Percentiles rank a stretch among this genome's conserved stretches.
These are phyloP conservation scores for Scaptomyza tumidula DNA, from an alignment of 2,888 invertebrate genomes.

Conservation along the genomic window DNA sequence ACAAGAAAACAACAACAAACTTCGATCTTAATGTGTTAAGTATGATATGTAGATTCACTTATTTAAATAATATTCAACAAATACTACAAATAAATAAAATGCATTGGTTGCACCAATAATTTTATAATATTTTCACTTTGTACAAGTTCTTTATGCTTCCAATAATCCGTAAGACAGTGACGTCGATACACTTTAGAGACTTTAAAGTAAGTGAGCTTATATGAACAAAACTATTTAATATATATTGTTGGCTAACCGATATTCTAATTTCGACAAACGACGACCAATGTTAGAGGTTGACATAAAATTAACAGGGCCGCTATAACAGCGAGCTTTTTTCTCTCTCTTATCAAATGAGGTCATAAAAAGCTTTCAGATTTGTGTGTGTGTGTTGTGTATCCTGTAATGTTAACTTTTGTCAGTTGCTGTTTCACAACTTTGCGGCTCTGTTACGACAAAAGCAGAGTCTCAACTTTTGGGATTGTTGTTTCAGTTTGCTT, in stretches of 20 bases:
- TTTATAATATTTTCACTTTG: no score
- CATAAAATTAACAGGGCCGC: slow-evolving; percentile 13
- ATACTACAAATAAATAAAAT: not conserved
- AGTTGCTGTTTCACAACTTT: slow-evolving; percentile 34
- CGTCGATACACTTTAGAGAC: no score
- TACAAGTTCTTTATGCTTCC: no score
- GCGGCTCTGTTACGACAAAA: slow-evolving; percentile 20
- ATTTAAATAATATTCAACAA: not conserved
- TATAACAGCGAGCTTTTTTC: slow-evolving; percentile 38
- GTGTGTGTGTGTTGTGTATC: slow-evolving; percentile 9
- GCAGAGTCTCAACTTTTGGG: slow-evolving; percentile 1
- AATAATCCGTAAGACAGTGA: no score
- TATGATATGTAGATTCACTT: not conserved
- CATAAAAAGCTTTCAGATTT: slow-evolving; percentile 34
- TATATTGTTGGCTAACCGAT: not conserved
- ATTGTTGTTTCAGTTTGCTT: slow-evolving; percentile 77
- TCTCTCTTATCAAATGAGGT: not conserved
- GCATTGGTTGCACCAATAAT: no score
- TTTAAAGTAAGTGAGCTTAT: not conserved
- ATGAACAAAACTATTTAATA: not conserved
- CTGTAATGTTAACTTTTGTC: slow-evolving; percentile 36
- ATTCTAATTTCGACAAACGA: not conserved
- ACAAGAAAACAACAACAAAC: no score
- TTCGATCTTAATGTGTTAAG: no score
- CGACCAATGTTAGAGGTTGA: slow-evolving; percentile 23